These are phyloP conservation scores for Chrysoperla carnea DNA, from an alignment of 1,140 invertebrate genomes.

Conservation along the genomic window DNA sequence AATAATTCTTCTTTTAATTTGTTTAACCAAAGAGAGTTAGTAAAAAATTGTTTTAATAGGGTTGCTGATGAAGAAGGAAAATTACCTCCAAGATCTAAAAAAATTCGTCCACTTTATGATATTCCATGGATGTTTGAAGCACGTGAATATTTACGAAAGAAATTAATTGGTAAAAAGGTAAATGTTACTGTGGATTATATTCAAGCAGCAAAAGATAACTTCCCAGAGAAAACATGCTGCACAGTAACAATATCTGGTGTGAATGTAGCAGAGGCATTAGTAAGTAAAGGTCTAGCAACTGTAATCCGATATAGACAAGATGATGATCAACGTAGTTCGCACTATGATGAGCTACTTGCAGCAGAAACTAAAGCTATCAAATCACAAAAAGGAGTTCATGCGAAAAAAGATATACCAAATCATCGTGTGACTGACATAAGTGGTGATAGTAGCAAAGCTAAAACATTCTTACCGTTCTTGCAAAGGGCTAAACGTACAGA, in stretches of 20 bases:
- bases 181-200: conserved; percentile 91
- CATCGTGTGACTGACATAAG: conserved; percentile 80
- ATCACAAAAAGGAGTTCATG: conserved; percentile 61
- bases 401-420: conserved; percentile 67
- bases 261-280: conserved; percentile 90
- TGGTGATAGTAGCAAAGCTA: conserved; percentile 58
- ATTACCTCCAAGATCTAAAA: conserved; percentile 36
- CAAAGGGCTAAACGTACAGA: conserved; percentile 72
- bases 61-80: conserved; percentile 42
- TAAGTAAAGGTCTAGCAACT: conserved; percentile 79
- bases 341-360: conserved; percentile 84
- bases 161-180: conserved; percentile 90
- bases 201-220: conserved; percentile 81
- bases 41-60: conserved; percentile 6
- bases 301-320: conserved; percentile 88
- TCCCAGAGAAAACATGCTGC: conserved; percentile 90
- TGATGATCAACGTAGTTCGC: conserved; percentile 87
- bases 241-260: conserved; percentile 71
- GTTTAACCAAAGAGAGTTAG: too few relatives aligned
- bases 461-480: conserved; percentile 80
- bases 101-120: conserved; percentile 82
- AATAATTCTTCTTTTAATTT: too few relatives aligned
- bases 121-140: conserved; percentile 98
- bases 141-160: conserved; percentile 90
- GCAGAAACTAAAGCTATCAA: conserved; percentile 89